These are phyloP conservation scores for Sturnira hondurensis DNA, from an alignment of 2,113 vertebrate genomes.

Conservation along the genomic window DNA sequence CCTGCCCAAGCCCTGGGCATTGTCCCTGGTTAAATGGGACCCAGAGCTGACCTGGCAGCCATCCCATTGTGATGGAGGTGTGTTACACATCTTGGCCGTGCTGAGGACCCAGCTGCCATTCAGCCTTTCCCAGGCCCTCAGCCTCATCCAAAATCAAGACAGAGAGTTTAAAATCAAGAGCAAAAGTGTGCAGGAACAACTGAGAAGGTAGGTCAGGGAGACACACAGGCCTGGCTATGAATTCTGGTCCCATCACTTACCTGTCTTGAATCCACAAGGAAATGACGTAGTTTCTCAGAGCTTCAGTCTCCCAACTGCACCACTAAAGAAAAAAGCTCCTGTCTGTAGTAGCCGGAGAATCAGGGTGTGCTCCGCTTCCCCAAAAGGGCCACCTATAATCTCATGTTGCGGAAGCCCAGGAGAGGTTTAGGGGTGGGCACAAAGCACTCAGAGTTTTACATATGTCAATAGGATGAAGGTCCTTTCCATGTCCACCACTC, in stretches of 20 bases:
- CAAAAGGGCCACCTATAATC: background rate
- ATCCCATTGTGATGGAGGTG: rapidly evolving
- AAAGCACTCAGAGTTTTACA: background rate
- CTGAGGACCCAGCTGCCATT: background rate
- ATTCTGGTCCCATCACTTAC: background rate
- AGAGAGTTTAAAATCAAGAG: background rate
- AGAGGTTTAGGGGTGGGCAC: no score
- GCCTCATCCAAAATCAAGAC: background rate
- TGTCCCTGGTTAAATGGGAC: background rate
- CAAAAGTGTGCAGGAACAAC: background rate
- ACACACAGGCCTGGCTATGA: no score
- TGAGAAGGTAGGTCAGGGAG: rapidly evolving
- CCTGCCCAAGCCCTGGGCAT: background rate
- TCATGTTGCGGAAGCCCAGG: background rate
- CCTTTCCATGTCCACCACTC: background rate
- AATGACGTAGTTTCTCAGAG: background rate
- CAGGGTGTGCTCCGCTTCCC: background rate
- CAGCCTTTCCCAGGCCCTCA: background rate
- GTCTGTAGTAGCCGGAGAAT: rapidly evolving
- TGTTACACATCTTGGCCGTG: background rate
- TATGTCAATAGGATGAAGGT: rapidly evolving
- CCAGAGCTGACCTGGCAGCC: background rate
- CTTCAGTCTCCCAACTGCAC: background rate
- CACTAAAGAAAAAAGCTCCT: background rate
- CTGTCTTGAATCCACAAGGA: background rate